Conservation (phyloP, 2,797 vertebrate species). For the Siniperca undulata region DNA sequence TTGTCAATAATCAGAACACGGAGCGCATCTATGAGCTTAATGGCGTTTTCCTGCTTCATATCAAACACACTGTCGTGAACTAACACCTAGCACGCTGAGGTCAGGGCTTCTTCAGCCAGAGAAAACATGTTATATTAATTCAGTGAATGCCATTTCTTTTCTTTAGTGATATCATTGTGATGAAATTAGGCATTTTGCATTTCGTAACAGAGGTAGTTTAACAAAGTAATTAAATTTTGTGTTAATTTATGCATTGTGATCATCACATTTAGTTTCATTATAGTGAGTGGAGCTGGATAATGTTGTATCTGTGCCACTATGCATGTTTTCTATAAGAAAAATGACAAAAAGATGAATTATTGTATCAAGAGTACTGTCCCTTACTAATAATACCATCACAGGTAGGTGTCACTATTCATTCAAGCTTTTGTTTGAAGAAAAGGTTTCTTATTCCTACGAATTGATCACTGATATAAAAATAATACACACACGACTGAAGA, state of each 20-base stretch:
- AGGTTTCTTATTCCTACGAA: too few species aligned
- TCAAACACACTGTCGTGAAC: too few species aligned
- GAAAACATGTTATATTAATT: too few species aligned
- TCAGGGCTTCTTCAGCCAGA: too few species aligned
- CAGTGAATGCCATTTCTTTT: too few species aligned
- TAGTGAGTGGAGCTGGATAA: neutral
- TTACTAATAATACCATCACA: neutral
- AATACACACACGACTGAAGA: neutral
- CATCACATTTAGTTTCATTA: neutral
- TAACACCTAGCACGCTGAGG: too few species aligned
- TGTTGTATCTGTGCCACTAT: neutral
- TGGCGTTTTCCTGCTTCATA: too few species aligned
- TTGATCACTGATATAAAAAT: neutral
- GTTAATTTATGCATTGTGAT: neutral
- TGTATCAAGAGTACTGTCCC: too few species aligned
- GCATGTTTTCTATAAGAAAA: neutral
- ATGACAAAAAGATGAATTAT: too few species aligned
- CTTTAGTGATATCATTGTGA: too few species aligned
- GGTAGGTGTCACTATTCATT: neutral
- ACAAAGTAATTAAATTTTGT: neutral
- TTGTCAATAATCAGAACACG: too few species aligned
- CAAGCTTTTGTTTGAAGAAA: neutral
- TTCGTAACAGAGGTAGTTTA: neutral
- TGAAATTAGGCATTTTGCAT: neutral
- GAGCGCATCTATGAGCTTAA: too few species aligned